These are phyloP conservation scores for Percopsis transmontana DNA, from an alignment of 2,113 vertebrate species.

Conservation along the genomic window DNA sequence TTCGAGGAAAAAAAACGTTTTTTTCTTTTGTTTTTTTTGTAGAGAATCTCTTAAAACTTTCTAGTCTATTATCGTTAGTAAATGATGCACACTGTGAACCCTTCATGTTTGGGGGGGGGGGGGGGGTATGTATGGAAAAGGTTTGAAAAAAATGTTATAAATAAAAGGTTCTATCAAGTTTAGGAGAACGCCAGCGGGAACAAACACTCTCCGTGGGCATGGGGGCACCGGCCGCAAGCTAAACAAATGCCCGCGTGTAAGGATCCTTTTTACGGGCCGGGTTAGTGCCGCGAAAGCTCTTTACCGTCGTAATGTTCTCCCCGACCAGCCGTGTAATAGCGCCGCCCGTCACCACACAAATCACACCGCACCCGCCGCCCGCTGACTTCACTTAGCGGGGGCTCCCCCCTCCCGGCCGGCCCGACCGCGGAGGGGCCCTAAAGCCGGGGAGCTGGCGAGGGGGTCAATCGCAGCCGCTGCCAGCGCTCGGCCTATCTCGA, in stretches of 20 bases:
- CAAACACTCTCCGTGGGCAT: no score
- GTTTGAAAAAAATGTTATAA: no score
- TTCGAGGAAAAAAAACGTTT: no score
- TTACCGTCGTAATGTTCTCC: constrained; percentile 67
- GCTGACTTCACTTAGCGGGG: constrained; percentile 72
- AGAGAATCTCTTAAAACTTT: no score
- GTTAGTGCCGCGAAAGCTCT: constrained; percentile 63
- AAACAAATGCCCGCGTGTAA: constrained; percentile 52
- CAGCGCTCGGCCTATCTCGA: constrained; percentile 45
- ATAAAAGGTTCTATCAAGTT: no score
- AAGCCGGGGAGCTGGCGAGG: constrained; percentile 42
- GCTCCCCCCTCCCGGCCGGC: constrained; percentile 22
- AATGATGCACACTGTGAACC: no score
- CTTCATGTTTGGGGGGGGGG: no score
- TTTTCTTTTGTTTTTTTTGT: no score
- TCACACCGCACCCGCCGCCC: constrained; percentile 70
- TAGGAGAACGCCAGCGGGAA: constrained; percentile 1
- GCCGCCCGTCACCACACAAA: constrained; percentile 70
- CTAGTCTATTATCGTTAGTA: no score
- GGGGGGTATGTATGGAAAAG: no score
- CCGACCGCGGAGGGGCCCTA: constrained; percentile 54
- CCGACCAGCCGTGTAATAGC: constrained; percentile 70
- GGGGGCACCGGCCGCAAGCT: constrained; percentile 10
- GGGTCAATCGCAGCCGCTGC: constrained; percentile 39
- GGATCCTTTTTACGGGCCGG: constrained; percentile 57